Conservation (phyloP, 2,888 invertebrate genomes). For the Nebria brevicollis region DNA sequence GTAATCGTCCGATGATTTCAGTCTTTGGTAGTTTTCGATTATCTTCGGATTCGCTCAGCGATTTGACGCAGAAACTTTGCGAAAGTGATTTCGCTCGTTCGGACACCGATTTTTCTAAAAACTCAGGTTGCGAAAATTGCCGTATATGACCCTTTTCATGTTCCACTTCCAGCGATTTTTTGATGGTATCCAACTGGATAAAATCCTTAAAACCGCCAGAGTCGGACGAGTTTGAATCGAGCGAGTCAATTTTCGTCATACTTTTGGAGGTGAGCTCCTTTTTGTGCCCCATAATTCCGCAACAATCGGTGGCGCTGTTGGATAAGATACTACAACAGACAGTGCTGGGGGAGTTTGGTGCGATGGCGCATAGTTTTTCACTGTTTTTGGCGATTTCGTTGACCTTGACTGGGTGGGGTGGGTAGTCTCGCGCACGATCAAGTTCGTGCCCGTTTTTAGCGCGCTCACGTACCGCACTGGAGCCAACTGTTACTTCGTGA, state of each 20-base stretch:
- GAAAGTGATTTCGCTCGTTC: constrained; percentile 52
- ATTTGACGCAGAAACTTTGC: constrained; percentile 42
- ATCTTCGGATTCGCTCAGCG: constrained; percentile 23
- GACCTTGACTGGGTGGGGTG: constrained; percentile 46
- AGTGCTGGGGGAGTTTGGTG: constrained; percentile 62
- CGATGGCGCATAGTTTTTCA: constrained; percentile 57
- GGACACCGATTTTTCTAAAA: constrained; percentile 51
- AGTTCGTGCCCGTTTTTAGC: constrained; percentile 37
- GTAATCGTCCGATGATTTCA: constrained; percentile 38
- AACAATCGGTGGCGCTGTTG: constrained; percentile 62
- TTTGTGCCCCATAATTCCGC: constrained; percentile 61
- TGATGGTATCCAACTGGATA: constrained; percentile 57
- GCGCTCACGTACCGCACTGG: constrained; percentile 41
- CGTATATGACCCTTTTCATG: constrained; percentile 55
- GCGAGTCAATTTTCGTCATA: constrained; percentile 61
- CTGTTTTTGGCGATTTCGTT: constrained; percentile 57
- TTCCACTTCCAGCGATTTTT: constrained; percentile 50
- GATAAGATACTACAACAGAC: constrained; percentile 63
- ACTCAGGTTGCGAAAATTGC: constrained; percentile 60
- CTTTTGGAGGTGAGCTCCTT: constrained; percentile 58
- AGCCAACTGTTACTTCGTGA: constrained; percentile 42
- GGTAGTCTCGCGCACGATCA: constrained; percentile 11
- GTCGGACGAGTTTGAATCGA: constrained; percentile 63
- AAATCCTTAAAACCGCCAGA: constrained; percentile 64
- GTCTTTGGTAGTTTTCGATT: constrained; percentile 32